Evolutionary conservation across 2,113 vertebrate species (phyloP), one percentile per base, ranked within the genome.

Genomic region (Dinomys branickii): DNA sequence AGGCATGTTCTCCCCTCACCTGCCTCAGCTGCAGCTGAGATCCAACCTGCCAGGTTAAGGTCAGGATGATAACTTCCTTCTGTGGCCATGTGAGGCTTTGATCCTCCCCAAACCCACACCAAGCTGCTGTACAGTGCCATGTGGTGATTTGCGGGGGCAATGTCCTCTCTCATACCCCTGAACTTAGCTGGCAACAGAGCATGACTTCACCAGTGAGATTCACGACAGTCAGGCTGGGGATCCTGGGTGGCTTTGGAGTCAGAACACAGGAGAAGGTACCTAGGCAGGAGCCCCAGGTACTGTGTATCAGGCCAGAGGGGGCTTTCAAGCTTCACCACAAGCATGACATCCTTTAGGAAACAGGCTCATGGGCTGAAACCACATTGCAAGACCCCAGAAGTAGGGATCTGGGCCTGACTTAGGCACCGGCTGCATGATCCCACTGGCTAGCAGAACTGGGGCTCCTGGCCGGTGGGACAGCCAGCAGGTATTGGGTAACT

Each of bases 1-100:
- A 0, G 17, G 22, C 44, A 33, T 0, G 1, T n/a, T 22, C 33
- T 16, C 59, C 52, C 56, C 0, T 0, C 0, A 0, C 0, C 30
- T 7, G 7, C 86, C 44, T 28, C 0, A 3, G 85, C 80, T 2
- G 5, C 38, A 17, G 73, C 38, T 0, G 20, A 63, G 26, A 56
- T 54, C 24, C 8, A 54, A 78, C 13, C 52, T 13, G 22, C 80
- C 59, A 7, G 28, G 22, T 38, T 22, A 12, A 0, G 0, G 35
- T 7, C 63, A 35, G 41, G 6, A 63, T 0, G 4, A 71, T 0
- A 5, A 35, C 33, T 38, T 35, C 13, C 20, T 4, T 13, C 38
- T 0, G 0, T 33, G 35, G 5, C 58, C 3, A 0, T 0, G 0
- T 1, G 71, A 24, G 7, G 5, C 22, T 1, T 80, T 2, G 58